Evolutionary conservation across 2,888 invertebrate genomes (phyloP), one percentile per base, ranked within the genome.

Genomic region (Pammene aurita): DNA sequence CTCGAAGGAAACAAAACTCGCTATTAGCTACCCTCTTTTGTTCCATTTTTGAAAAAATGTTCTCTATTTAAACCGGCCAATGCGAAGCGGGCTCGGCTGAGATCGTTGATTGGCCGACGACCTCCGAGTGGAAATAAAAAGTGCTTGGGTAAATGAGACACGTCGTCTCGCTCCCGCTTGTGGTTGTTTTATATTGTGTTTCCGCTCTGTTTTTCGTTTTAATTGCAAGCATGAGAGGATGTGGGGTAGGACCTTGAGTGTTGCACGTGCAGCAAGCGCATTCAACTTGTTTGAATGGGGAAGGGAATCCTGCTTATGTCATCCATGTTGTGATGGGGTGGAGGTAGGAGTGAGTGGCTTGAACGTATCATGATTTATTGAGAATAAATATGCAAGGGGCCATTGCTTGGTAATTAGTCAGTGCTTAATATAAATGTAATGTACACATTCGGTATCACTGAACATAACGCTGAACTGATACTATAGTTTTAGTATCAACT

Each of bases 101-200:
- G 87, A 86, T 85, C 90, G 91, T 90, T 92, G 92, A 92, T 92
- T 92, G 92, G 92, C 92, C 90, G 90, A 88, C 90, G 86, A 90
- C 90, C 90, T 90, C 85, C 83, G 82, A 87, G 88, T 86, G 86
- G 90, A 90, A 90, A 91, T 90, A 91, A 90, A 86, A 92, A 92
- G 91, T 89, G 86, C 91, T 89, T 84, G 83, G 84, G 84, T 87
- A 92, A 91, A 92, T 91, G 91, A 90, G 89, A 82, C 84, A 79
- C 80, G 83, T 78, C 78, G 82, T 90, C 90, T 82, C 84, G 80
- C 84, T 92, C 84, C 73, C 77, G 75, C 86, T 77, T 74, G 78
- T 72, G 76, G 73, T 69, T 69, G 75, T 75, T 74, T 74, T 74
- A 79, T 88, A 77, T 76, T 69, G 80, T 74, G 81, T 80, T 89